Conservation (phyloP, 2,113 vertebrate species). For the Echinops telfairi region DNA sequence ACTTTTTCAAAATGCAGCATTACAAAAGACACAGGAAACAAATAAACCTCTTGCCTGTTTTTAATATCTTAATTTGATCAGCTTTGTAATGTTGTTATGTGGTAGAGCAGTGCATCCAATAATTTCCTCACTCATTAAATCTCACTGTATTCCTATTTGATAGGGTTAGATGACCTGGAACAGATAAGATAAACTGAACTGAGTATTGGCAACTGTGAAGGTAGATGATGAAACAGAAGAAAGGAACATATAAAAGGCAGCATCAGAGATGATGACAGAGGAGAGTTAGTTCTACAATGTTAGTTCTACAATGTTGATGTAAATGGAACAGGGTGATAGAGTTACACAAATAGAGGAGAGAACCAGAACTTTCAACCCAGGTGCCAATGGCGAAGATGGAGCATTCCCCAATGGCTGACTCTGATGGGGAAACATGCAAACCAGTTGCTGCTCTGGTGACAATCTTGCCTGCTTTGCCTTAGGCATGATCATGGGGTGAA, state of each 20-base stretch:
- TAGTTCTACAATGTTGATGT: not conserved
- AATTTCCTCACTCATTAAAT: not conserved
- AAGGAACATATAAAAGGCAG: slow-evolving; percentile 3
- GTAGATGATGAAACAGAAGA: not conserved
- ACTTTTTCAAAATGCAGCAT: not conserved
- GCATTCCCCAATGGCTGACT: not conserved
- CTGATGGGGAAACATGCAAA: not conserved
- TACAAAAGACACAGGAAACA: not conserved
- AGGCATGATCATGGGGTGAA: not conserved
- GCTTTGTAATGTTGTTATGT: not conserved
- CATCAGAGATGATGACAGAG: not conserved
- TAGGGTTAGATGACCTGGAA: slow-evolving; percentile 31
- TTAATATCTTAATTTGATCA: not conserved
- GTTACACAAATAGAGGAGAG: not conserved
- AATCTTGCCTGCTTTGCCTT: not conserved
- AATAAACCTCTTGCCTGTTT: not conserved
- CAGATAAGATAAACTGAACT: slow-evolving; percentile 45
- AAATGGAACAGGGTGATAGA: not conserved
- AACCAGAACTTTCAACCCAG: not conserved
- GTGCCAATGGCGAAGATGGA: not conserved
- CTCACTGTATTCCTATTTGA: slow-evolving; percentile 25
- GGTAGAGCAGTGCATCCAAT: not conserved
- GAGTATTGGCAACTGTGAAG: not conserved
- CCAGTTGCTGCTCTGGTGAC: not conserved
- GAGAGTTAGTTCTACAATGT: not conserved